Evolutionary conservation across 2,113 vertebrate species (phyloP), one percentile per base, ranked within the genome.

Genomic region (Harpagus bidentatus): DNA sequence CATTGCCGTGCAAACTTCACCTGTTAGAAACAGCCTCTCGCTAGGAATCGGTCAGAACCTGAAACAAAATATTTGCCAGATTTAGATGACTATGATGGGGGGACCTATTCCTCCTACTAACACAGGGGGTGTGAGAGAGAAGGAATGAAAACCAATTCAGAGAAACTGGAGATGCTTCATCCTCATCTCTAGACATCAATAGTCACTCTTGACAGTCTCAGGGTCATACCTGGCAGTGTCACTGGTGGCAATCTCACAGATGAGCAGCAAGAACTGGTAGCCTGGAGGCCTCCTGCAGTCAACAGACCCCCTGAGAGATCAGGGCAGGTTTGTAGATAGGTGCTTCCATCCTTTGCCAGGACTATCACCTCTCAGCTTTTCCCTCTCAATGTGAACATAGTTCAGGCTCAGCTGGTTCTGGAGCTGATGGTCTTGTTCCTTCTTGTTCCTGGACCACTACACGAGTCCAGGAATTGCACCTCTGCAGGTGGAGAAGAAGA

Each of bases 311-410:
- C 7, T 43, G 34, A 73, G 52, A 40, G 16, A 25, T 25, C 34
- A 73, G 17, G 11, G 8, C 2, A 29, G 32, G 10, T 72, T 59
- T 78, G 15, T 20, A 45, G 20, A 25, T 10, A 3, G 7, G 11
- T 55, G 7, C 22, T 86, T 90, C 32, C 29, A 38, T 22, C 56
- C 6, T 56, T 69, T 77, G 34, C 32, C 40, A 61, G n/a, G 19
- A 80, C 16, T 38, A 8, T 52, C 22, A 38, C 17, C 6, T 31
- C 14, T 47, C 69, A 65, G 58, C 6, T 77, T 84, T 73, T 79
- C 16, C 50, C 7, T 40, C 11, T 50, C 0, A 1, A 3, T 19
- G 8, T 45, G 34, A 74, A 43, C 0, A 1, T 28, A 13, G 18
- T 45, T 85, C 42, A 55, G 28, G 55, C 20, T 65, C 31, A 58